Evolutionary conservation across 1,140 invertebrate species (phyloP).

Genomic region (Homarus americanus): DNA sequence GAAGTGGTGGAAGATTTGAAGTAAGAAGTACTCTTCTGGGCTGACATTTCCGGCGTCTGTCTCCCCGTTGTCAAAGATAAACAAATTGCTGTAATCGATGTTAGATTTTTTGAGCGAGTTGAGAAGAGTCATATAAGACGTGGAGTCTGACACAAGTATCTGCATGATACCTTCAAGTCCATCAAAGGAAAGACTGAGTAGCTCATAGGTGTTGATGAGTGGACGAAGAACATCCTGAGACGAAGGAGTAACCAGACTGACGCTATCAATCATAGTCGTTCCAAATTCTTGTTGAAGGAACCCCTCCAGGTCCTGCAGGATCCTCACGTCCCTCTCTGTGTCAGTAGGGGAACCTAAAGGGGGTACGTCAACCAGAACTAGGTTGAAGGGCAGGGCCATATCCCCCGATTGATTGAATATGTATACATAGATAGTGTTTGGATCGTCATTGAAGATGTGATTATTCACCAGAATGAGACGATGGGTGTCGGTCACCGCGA

Average conservation of each 20-base stretch:
- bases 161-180: slow-evolving; percentile 30
- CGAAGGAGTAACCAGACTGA: slow-evolving; percentile 16
- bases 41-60: not conserved
- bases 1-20: slow-evolving; percentile 27
- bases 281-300: slow-evolving; percentile 27
- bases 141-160: slow-evolving; percentile 35
- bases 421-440: not conserved
- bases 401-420: slow-evolving; percentile 7
- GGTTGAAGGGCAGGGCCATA: slow-evolving; percentile 26
- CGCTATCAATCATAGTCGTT: not conserved
- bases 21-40: slow-evolving; percentile 28
- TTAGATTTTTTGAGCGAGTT: slow-evolving; percentile 38
- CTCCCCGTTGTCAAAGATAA: slow-evolving; percentile 14
- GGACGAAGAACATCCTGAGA: not conserved
- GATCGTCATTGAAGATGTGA: not conserved
- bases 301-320: slow-evolving; percentile 5
- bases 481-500: slow-evolving; percentile 1
- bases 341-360: not conserved
- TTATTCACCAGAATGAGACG: slow-evolving; percentile 31
- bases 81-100: slow-evolving; percentile 37
- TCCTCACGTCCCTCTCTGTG: slow-evolving; percentile 27
- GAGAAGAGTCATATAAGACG: slow-evolving; percentile 17
- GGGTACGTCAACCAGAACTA: slow-evolving; percentile 29
- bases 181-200: slow-evolving; percentile 23
- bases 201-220: slow-evolving; percentile 32